Evolutionary conservation across 2,113 vertebrate species (phyloP).

Genomic region (Dryoscopus gambensis): DNA sequence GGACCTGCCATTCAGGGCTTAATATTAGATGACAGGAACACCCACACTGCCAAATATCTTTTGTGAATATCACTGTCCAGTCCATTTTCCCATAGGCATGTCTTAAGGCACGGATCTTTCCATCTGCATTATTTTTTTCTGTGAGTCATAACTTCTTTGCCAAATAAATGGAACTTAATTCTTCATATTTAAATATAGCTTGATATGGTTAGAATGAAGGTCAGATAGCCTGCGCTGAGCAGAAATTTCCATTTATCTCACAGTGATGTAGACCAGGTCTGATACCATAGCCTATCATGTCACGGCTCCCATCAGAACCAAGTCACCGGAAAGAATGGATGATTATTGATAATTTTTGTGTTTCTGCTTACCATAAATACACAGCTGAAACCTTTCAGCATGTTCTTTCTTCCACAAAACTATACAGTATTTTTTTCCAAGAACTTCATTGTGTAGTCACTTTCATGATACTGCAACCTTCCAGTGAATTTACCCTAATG

Average conservation of each 20-base stretch:
- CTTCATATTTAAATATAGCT: background rate
- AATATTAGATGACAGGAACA: background rate
- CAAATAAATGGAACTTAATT: background rate
- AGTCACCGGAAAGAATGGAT: background rate
- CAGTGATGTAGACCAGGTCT: background rate
- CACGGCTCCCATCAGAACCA: background rate
- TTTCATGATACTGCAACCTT: background rate
- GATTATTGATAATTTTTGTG: background rate
- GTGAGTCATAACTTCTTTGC: background rate
- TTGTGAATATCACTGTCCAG: background rate
- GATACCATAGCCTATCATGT: background rate
- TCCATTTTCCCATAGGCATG: background rate
- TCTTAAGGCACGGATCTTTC: background rate
- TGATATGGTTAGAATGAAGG: background rate
- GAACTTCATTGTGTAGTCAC: background rate
- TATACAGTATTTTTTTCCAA: background rate
- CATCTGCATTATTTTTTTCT: background rate
- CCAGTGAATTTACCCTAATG: background rate
- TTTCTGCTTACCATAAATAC: background rate
- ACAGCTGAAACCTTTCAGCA: background rate
- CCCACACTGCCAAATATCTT: background rate
- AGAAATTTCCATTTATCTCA: background rate
- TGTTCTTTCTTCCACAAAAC: background rate
- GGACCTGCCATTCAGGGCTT: background rate
- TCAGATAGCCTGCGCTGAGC: background rate